Percentiles rank a stretch among this genome's conserved stretches.
Evolutionary conservation across 2,113 vertebrate species (phyloP).

Genomic region (Notarius lentiginosus): DNA sequence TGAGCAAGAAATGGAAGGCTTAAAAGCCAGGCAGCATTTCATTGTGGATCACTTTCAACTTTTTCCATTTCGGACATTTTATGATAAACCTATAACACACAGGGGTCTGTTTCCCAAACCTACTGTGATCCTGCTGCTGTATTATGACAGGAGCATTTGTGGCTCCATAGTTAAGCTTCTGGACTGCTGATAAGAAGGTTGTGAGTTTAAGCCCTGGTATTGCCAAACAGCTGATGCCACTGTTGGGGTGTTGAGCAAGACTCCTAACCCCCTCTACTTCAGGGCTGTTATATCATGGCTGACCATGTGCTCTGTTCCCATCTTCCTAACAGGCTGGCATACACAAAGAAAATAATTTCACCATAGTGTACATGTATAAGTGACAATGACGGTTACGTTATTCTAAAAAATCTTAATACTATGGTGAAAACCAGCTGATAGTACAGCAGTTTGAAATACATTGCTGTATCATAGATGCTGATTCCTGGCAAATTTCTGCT

Average conservation of each 20-base stretch:
- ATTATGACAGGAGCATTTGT: neutral
- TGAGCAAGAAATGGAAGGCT: slow-evolving; percentile 49
- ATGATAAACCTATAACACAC: neutral
- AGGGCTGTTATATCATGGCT: neutral
- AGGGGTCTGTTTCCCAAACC: neutral
- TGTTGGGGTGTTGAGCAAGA: neutral
- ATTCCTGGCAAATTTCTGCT: neutral
- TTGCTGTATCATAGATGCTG: neutral
- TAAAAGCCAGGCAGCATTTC: neutral
- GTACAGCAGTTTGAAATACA: neutral
- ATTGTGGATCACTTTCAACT: neutral
- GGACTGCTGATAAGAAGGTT: neutral
- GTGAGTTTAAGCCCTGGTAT: neutral
- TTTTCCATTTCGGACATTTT: neutral
- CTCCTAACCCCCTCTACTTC: neutral
- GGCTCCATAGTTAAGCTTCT: neutral
- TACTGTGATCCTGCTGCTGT: neutral
- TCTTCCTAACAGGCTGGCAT: neutral
- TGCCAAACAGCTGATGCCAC: neutral
- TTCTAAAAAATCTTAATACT: neutral
- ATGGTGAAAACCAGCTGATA: neutral
- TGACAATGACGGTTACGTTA: neutral
- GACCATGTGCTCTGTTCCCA: neutral
- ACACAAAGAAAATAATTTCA: neutral
- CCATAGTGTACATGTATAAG: neutral